A percentile compares a stretch with the other conserved stretches of the same genome.
These are phyloP conservation scores for Acyrthosiphon pisum DNA, from an alignment of 1,140 invertebrate genomes.

Conservation along the genomic window DNA sequence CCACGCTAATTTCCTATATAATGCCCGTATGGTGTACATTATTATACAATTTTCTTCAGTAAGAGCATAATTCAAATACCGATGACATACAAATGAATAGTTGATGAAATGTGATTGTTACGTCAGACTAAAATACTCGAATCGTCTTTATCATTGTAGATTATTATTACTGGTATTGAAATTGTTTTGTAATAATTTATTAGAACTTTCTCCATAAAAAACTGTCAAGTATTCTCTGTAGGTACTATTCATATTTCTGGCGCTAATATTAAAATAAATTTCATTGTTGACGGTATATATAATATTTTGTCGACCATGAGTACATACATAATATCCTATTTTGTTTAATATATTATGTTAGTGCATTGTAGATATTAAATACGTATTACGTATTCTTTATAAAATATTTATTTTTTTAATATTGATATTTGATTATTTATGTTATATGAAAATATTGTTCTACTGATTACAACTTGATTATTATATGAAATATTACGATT, in stretches of 20 bases:
- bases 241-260: background rate
- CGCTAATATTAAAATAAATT: background rate
- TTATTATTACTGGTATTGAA: constrained; percentile 1
- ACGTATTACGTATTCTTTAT: background rate
- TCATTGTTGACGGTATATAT: background rate
- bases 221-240: background rate
- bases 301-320: background rate
- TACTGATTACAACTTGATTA: background rate
- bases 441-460: background rate
- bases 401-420: too few species aligned
- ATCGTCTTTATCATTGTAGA: constrained; percentile 23
- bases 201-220: constrained; percentile 28
- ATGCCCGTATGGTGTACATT: background rate
- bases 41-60: constrained; percentile 29
- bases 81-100: background rate
- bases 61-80: background rate
- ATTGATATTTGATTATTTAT: background rate
- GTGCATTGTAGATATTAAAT: background rate
- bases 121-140: constrained; percentile 12
- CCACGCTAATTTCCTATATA: constrained; percentile 20
- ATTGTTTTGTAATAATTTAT: constrained; percentile 19
- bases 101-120: constrained; percentile 19
- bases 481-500: background rate
- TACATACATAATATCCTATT: background rate
- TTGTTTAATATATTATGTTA: background rate